phyloP scores from a whole-genome alignment of 2,888 invertebrate genomes.

The Yponomeuta malinellus region DNA sequence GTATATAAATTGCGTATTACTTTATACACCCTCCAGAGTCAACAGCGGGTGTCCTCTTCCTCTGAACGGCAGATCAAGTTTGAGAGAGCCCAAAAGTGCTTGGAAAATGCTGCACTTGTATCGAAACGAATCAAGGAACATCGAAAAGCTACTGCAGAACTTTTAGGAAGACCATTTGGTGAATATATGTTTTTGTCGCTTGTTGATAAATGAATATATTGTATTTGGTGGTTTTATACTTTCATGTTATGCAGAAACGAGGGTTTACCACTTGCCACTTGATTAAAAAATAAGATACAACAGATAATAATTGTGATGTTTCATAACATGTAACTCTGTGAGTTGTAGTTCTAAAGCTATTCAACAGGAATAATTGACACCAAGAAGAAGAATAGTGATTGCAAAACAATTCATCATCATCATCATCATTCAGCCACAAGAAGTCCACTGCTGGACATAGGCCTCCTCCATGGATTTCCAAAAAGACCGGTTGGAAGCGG shows the following conservation, averaged over 20 bases:
- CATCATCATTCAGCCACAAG: no score
- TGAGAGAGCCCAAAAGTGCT: conserved; percentile 65
- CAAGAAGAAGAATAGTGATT: not conserved
- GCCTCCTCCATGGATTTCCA: no score
- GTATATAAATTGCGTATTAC: not conserved
- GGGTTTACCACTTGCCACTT: no score
- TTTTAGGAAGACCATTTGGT: conserved; percentile 66
- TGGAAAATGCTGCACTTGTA: conserved; percentile 70
- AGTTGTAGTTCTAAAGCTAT: no score
- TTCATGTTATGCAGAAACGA: no score
- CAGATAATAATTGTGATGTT: no score
- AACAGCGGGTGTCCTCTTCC: conserved; percentile 37
- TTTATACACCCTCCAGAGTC: not conserved
- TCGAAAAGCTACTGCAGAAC: conserved; percentile 65
- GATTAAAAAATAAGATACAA: no score
- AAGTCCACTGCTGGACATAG: no score
- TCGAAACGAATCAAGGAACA: conserved; percentile 70
- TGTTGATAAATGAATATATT: not conserved
- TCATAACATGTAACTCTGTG: no score
- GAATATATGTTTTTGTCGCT: conserved; percentile 18
- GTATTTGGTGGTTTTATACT: no score
- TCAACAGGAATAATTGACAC: no score
- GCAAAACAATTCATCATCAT: not conserved
- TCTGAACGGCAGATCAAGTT: conserved; percentile 65
- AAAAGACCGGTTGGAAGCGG: no score